Percentiles rank a stretch among this genome's conserved stretches.
Evolutionary conservation across 2,888 invertebrate genomes (phyloP).

Genomic region (Melipona bicolor): DNA sequence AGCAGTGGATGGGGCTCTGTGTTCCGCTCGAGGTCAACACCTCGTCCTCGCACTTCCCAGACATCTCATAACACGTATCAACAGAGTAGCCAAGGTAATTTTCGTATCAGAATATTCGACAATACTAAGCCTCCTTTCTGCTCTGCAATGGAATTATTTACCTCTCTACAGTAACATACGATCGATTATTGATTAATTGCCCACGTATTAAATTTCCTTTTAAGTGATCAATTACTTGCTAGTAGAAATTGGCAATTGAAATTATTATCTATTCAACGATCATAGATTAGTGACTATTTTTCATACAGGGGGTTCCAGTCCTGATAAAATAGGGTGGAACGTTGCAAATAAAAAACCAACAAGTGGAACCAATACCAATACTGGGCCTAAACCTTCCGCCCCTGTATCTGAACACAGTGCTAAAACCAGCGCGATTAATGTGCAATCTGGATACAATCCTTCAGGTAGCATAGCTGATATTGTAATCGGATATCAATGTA

Average conservation of each 20-base stretch:
- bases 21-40: constrained; percentile 66
- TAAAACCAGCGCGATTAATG: constrained; percentile 79
- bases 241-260: not conserved
- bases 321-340: constrained; percentile 79
- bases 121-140: not conserved
- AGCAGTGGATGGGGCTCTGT: constrained; percentile 57
- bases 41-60: constrained; percentile 50
- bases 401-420: constrained; percentile 74
- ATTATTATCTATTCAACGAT: too few species aligned
- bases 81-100: constrained; percentile 32
- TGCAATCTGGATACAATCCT: constrained; percentile 77
- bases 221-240: not conserved
- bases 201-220: constrained; percentile 7
- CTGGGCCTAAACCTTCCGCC: constrained; percentile 76
- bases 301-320: constrained; percentile 66
- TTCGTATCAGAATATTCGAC: not conserved
- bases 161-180: not conserved
- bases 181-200: constrained; percentile 6
- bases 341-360: constrained; percentile 72
- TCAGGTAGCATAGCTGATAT: constrained; percentile 51
- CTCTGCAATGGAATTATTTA: not conserved
- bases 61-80: not conserved
- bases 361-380: constrained; percentile 50
- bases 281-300: not conserved
- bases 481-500: too few species aligned